Conservation (phyloP, 2,113 vertebrate species). For the Monarcha castaneiventris region DNA sequence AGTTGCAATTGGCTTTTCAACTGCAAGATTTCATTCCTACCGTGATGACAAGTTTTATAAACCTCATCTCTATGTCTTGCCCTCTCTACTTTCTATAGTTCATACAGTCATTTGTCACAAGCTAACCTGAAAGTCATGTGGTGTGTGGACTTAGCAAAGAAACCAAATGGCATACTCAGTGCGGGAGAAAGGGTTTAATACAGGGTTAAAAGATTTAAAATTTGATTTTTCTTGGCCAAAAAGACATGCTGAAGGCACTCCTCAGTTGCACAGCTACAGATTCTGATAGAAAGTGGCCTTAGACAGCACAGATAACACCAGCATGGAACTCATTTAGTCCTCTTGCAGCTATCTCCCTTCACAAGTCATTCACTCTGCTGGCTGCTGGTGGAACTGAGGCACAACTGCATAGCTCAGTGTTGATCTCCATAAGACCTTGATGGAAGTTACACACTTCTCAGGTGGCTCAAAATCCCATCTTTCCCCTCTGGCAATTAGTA, state of each 20-base stretch:
- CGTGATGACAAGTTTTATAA: conserved; percentile 6
- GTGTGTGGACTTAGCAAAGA: background rate
- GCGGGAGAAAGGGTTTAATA: background rate
- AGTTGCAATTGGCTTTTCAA: background rate
- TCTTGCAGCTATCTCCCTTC: background rate
- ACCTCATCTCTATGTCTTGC: conserved; percentile 7
- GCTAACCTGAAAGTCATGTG: background rate
- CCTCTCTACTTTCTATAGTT: background rate
- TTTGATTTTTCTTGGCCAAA: background rate
- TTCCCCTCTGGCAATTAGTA: background rate
- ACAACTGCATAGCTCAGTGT: background rate
- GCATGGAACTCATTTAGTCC: background rate
- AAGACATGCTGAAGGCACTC: background rate
- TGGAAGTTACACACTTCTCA: background rate
- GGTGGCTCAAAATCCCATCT: background rate
- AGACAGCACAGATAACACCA: background rate
- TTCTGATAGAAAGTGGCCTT: background rate
- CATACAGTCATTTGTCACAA: conserved; percentile 27
- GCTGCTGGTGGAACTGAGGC: background rate
- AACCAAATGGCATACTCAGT: background rate
- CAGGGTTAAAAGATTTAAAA: background rate
- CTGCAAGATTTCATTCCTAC: background rate
- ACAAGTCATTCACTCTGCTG: background rate
- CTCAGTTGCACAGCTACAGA: background rate
- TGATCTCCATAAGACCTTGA: background rate